Evolutionary conservation across 2,113 vertebrate species (phyloP).

Genomic region (Centrocercus urophasianus): DNA sequence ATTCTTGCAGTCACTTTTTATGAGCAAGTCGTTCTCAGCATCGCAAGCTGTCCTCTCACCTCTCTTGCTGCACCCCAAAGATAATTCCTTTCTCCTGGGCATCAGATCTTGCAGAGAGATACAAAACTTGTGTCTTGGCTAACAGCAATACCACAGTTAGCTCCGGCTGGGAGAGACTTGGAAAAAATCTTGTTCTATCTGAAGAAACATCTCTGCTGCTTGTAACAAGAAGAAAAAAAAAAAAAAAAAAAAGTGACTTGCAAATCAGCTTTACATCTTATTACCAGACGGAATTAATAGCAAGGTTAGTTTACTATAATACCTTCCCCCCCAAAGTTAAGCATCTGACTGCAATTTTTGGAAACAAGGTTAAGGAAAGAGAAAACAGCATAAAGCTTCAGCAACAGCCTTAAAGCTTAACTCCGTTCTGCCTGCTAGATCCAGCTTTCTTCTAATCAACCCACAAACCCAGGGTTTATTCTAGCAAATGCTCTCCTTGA

Average conservation of each 20-base stretch:
- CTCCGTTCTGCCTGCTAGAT: not conserved
- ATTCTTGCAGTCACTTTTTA: not conserved
- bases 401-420: conserved; percentile 6
- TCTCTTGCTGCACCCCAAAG: not conserved
- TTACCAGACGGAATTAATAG: not conserved
- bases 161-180: not conserved
- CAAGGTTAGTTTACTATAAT: conserved; percentile 1
- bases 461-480: not conserved
- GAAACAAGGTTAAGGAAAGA: not conserved
- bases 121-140: not conserved
- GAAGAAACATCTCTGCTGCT: not conserved
- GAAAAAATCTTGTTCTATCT: not conserved
- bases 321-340: conserved; percentile 3
- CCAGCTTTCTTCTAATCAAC: not conserved
- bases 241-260: not conserved
- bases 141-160: not conserved
- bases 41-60: not conserved
- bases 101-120: not conserved
- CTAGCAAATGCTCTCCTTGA: not conserved
- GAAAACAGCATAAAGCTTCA: conserved; percentile 13
- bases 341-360: conserved; percentile 17
- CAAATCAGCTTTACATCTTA: conserved; percentile 5
- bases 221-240: not conserved
- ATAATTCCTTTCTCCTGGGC: not conserved
- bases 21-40: not conserved